Base-by-base conservation (phyloP, 1,140 invertebrate species). In the Drosophila parvula region DNA sequence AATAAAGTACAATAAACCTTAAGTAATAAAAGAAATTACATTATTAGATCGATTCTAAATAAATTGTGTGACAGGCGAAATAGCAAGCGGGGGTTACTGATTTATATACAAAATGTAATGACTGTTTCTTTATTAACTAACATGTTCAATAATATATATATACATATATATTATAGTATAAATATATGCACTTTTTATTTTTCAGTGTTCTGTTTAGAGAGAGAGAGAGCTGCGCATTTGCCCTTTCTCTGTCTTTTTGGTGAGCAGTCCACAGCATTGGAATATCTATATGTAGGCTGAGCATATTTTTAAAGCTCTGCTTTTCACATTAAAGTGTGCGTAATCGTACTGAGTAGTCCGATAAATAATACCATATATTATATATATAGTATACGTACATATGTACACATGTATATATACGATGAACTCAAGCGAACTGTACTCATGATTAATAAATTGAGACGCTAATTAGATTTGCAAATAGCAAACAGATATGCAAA, bases 401-500 rank as follows among this genome's bases (percentile, higher is more conserved):
- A n/a, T n/a, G n/a, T n/a, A n/a, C n/a, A n/a, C n/a, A n/a, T n/a
- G n/a, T n/a, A 8, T 8, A 34, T 11, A 9, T 18, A 22, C 16
- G 32, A 34, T 40, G 40, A 61, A 61, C 30, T 12, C 30, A 8
- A 43, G 28, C 43, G 22, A 34, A n/a, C 58, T 27, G 27, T 38
- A n/a, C 34, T 9, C 34, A 32, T 50, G 60, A 10, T 48, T 65
- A 50, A 64, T 64, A 44, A 64, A 65, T 38, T 50, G 60, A 18
- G 28, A 28, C 18, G 30, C 36, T 65, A 68, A 68, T 65, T 14
- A 18, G 14, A 61, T 34, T 60, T 22, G 34, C 30, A 60, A 8
- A 30, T 36, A 11, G 16, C 27, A 27, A 40, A 22, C 50, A 34
- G 18, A n/a, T 53, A 38, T n/a, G 18, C 14, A 28, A 56, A 41